phyloP scores from a whole-genome alignment of 2,888 invertebrate genomes.

The Sthenelais limicola region DNA sequence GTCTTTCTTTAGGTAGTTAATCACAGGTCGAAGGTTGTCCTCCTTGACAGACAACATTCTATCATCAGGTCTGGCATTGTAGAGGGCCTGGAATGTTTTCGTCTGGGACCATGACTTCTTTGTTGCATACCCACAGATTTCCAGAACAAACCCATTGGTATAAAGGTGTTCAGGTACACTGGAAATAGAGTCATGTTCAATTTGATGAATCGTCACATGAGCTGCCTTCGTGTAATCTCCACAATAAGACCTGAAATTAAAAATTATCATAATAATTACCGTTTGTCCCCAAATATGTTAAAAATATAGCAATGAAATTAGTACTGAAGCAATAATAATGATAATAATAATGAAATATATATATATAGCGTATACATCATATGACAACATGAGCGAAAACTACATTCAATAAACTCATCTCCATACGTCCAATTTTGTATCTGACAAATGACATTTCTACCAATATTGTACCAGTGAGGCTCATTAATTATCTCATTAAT shows the following conservation, averaged over 20 bases:
- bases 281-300: too few species aligned
- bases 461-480: too few species aligned
- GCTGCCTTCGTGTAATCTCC: neutral
- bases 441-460: too few species aligned
- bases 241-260: neutral
- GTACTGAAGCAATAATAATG: too few species aligned
- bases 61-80: neutral
- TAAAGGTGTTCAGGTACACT: constrained; percentile 11
- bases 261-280: too few species aligned
- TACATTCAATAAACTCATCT: too few species aligned
- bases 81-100: neutral
- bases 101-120: neutral
- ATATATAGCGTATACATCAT: too few species aligned
- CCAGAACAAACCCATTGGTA: constrained; percentile 14
- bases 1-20: neutral
- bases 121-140: constrained; percentile 15
- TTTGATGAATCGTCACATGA: neutral
- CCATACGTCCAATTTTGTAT: too few species aligned
- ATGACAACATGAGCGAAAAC: too few species aligned
- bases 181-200: neutral
- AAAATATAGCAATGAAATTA: too few species aligned
- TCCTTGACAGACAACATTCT: neutral
- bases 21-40: neutral
- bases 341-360: too few species aligned
- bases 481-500: too few species aligned